Percentiles rank a stretch among this genome's conserved stretches.
Evolutionary conservation across 2,113 vertebrate species (phyloP).

Genomic region (Tachuris rubrigastra): DNA sequence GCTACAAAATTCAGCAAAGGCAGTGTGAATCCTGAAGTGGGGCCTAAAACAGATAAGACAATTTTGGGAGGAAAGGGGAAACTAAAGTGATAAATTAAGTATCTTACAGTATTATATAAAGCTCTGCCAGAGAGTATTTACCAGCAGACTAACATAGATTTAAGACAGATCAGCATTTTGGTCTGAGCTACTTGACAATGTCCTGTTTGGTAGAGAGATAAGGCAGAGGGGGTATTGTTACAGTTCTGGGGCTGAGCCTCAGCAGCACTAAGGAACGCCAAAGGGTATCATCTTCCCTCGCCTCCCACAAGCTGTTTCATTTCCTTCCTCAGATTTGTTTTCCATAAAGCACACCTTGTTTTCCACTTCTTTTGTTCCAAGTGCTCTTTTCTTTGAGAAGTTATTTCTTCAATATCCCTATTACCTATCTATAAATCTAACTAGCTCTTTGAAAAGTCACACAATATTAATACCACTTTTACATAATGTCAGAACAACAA

Average conservation of each 20-base stretch:
- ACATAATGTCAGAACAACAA: conserved; percentile 72
- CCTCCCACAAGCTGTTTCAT: conserved; percentile 52
- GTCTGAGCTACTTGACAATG: conserved; percentile 62
- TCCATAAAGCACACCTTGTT: conserved; percentile 57
- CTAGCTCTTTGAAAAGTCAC: conserved; percentile 72
- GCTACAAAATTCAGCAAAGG: conserved; percentile 7
- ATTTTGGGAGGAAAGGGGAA: conserved; percentile 39
- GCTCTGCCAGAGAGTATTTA: background rate
- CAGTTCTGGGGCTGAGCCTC: conserved; percentile 65
- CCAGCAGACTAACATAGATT: conserved; percentile 44
- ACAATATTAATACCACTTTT: conserved; percentile 74
- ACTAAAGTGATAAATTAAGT: conserved; percentile 21
- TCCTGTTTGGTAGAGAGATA: conserved; percentile 64
- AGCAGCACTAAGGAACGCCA: conserved; percentile 46
- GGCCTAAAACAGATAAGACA: conserved; percentile 5
- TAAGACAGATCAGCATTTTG: conserved; percentile 51
- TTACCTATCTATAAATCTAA: conserved; percentile 70
- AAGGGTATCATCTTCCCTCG: conserved; percentile 9
- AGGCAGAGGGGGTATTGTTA: conserved; percentile 65
- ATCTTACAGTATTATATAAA: conserved; percentile 7
- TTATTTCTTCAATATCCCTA: conserved; percentile 72
- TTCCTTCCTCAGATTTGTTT: conserved; percentile 64
- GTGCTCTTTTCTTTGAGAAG: conserved; percentile 74
- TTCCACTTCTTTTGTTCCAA: conserved; percentile 71
- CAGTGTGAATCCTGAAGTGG: conserved; percentile 32